These are phyloP conservation scores for Ranitomeya imitator DNA, from an alignment of 2,113 vertebrate genomes.

Conservation along the genomic window DNA sequence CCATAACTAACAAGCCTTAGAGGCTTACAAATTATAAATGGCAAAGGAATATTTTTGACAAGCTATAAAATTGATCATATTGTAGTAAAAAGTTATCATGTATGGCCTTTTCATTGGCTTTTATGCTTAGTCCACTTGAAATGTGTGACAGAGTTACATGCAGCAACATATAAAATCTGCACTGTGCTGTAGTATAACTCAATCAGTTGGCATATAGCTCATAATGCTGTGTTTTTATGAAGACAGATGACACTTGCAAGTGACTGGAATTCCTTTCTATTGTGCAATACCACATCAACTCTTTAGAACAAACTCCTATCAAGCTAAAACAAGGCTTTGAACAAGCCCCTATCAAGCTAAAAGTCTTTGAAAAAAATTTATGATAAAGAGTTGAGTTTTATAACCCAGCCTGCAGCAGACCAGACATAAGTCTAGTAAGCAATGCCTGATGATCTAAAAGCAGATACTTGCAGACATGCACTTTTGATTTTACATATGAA, in stretches of 20 bases:
- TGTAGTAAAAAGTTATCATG: constrained; percentile 53
- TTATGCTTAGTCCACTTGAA: constrained; percentile 48
- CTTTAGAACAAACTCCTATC: constrained; percentile 47
- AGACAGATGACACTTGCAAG: constrained; percentile 39
- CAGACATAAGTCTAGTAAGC: constrained; percentile 32
- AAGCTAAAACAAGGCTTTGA: not conserved
- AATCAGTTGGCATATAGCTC: constrained; percentile 11
- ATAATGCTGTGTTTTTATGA: constrained; percentile 47
- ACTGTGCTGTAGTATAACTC: constrained; percentile 32
- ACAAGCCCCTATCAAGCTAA: constrained; percentile 40
- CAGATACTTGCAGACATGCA: not conserved
- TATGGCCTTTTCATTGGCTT: constrained; percentile 40
- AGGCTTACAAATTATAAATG: constrained; percentile 34
- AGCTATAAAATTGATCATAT: constrained; percentile 52
- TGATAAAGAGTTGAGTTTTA: constrained; percentile 32
- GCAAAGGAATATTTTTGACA: constrained; percentile 51
- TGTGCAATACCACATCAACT: constrained; percentile 10
- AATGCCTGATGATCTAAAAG: constrained; percentile 16
- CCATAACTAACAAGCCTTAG: not conserved
- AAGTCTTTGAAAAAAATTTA: constrained; percentile 41
- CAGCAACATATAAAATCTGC: constrained; percentile 50
- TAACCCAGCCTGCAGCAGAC: constrained; percentile 7
- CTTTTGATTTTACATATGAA: constrained; percentile 2
- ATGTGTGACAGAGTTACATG: constrained; percentile 23
- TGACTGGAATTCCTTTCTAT: constrained; percentile 32